Evolutionary conservation across 1,140 invertebrate species (phyloP).

Genomic region (Drosophila pachea): DNA sequence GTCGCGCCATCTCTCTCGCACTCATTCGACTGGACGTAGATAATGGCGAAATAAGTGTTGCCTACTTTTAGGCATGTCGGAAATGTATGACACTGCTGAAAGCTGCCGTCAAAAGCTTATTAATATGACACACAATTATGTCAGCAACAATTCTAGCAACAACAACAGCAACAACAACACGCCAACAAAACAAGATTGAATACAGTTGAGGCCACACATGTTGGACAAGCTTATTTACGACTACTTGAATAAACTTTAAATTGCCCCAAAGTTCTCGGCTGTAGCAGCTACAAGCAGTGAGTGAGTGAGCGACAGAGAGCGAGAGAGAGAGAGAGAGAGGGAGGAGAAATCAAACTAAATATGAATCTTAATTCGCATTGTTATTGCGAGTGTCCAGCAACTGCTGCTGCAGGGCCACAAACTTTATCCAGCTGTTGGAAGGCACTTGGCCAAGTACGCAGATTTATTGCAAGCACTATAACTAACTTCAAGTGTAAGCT

Average conservation of each 20-base stretch:
- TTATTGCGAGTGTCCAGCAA: constrained; percentile 10
- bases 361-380: constrained; percentile 8
- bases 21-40: constrained; percentile 18
- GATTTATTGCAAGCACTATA: constrained; percentile 36
- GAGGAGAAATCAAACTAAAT: constrained; percentile 6
- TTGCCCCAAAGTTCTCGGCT: constrained; percentile 14
- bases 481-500: constrained; percentile 24
- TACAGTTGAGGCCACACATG: constrained; percentile 29
- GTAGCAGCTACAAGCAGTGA: not conserved
- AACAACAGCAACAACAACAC: not conserved
- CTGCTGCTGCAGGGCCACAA: constrained; percentile 18
- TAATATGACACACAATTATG: constrained; percentile 30
- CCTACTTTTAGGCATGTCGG: constrained; percentile 55
- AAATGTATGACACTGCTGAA: constrained; percentile 44
- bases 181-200: constrained; percentile 13
- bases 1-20: not conserved
- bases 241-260: constrained; percentile 46
- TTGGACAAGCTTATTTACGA: constrained; percentile 45
- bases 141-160: not conserved
- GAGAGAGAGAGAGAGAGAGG: constrained; percentile 4
- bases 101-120: constrained; percentile 50
- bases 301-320: not conserved
- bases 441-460: constrained; percentile 21
- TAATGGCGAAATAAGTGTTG: constrained; percentile 38
- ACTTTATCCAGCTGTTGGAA: constrained; percentile 34